Evolutionary conservation across 1,140 invertebrate species (phyloP).

Genomic region (Hypsibius dujardini): DNA sequence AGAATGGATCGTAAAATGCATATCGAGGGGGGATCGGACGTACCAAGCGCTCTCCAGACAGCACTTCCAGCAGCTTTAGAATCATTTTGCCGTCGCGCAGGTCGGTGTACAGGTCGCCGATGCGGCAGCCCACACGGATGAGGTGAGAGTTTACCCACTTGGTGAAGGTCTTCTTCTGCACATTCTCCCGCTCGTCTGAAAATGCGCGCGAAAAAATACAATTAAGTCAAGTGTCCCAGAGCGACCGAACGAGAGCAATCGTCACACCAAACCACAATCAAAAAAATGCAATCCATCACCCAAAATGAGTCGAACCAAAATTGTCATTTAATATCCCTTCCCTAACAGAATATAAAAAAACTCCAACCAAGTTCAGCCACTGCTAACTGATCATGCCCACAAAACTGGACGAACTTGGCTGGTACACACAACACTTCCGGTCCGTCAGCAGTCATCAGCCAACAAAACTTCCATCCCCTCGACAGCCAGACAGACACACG

Average conservation of each 20-base stretch:
- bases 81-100: slow-evolving; percentile 95
- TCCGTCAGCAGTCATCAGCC: too few relatives aligned
- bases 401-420: background rate
- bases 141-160: slow-evolving; percentile 99
- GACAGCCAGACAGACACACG: background rate
- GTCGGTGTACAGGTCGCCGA: slow-evolving; percentile 88
- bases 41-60: slow-evolving; percentile 82
- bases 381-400: too few relatives aligned
- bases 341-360: too few relatives aligned
- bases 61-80: slow-evolving; percentile 86
- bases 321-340: too few relatives aligned
- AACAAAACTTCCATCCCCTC: background rate
- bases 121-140: slow-evolving; percentile 79
- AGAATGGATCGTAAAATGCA: too few relatives aligned
- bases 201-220: slow-evolving; percentile 25
- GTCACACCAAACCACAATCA: too few relatives aligned
- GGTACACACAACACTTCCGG: background rate
- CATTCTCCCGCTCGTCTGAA: slow-evolving; percentile 91
- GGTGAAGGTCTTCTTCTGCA: slow-evolving; percentile 99
- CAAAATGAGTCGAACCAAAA: too few relatives aligned
- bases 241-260: too few relatives aligned
- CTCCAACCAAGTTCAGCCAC: too few relatives aligned
- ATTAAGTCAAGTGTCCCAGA: background rate
- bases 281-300: too few relatives aligned
- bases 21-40: slow-evolving; percentile 27